A percentile compares a stretch with the other conserved stretches of the same genome.
Evolutionary conservation across 2,113 vertebrate genomes (phyloP).

Genomic region (Todiramphus chloris): DNA sequence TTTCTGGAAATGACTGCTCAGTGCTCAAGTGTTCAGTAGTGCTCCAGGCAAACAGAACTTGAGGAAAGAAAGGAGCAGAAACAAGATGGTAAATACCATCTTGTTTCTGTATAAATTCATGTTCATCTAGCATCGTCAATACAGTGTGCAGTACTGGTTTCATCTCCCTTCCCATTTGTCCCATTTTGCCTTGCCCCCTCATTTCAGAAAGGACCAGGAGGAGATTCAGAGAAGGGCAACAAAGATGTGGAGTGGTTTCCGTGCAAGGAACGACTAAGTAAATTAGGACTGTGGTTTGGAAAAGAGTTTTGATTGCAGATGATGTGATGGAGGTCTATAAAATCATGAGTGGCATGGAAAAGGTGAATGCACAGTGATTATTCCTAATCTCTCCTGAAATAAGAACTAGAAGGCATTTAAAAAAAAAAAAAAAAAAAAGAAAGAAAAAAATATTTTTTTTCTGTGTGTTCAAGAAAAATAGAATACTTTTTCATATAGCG

Average conservation of each 20-base stretch:
- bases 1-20: neutral
- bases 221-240: neutral
- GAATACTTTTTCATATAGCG: neutral
- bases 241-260: neutral
- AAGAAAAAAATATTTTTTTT: neutral
- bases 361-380: neutral
- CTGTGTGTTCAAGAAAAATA: neutral
- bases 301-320: slow-evolving; percentile 13
- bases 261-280: neutral
- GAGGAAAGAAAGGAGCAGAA: neutral
- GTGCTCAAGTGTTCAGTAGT: neutral
- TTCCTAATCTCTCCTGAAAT: neutral
- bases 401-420: neutral
- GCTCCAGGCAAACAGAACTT: neutral
- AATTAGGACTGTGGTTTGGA: slow-evolving; percentile 1
- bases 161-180: neutral
- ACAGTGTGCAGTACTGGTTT: neutral
- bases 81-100: neutral
- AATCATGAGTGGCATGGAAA: neutral
- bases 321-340: neutral
- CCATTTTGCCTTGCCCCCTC: neutral
- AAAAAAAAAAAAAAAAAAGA: neutral
- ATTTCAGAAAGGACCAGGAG: neutral
- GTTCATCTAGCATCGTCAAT: accelerated
- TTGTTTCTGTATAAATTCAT: neutral